Conservation (phyloP, 2,888 invertebrate species). For the Cataglyphis livida region DNA sequence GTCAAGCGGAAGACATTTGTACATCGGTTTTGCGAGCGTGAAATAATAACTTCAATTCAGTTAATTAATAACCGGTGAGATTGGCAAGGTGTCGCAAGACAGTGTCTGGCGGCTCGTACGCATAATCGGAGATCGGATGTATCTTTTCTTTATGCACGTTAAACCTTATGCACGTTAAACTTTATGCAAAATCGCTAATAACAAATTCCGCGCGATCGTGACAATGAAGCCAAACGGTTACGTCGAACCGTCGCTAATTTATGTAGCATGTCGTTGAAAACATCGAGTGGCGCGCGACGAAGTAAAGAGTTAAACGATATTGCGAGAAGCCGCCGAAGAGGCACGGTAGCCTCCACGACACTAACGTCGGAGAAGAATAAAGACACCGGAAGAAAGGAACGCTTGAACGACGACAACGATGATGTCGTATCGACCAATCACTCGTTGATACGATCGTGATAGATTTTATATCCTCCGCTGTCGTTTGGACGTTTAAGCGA, state of each 20-base stretch:
- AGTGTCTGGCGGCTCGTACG: background rate
- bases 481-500: conserved; percentile 60
- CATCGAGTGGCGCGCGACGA: conserved; percentile 17
- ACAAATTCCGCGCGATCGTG: conserved; percentile 60
- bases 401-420: conserved; percentile 16
- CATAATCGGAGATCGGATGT: conserved; percentile 36
- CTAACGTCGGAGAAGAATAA: background rate
- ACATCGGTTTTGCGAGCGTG: conserved; percentile 46
- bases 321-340: conserved; percentile 8
- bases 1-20: background rate
- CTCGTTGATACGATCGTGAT: conserved; percentile 60
- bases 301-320: conserved; percentile 2
- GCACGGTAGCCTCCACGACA: background rate
- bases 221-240: conserved; percentile 43
- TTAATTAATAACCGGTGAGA: conserved; percentile 70
- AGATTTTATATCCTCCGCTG: conserved; percentile 65
- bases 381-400: background rate
- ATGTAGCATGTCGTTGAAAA: conserved; percentile 9
- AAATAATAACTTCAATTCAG: conserved; percentile 75
- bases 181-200: conserved; percentile 74
- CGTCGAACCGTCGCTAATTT: conserved; percentile 18
- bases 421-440: conserved; percentile 21
- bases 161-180: conserved; percentile 48
- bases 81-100: conserved; percentile 22
- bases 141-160: conserved; percentile 62